phyloP scores from a whole-genome alignment of 2,888 invertebrate species.

The Choreutis nemorana region DNA sequence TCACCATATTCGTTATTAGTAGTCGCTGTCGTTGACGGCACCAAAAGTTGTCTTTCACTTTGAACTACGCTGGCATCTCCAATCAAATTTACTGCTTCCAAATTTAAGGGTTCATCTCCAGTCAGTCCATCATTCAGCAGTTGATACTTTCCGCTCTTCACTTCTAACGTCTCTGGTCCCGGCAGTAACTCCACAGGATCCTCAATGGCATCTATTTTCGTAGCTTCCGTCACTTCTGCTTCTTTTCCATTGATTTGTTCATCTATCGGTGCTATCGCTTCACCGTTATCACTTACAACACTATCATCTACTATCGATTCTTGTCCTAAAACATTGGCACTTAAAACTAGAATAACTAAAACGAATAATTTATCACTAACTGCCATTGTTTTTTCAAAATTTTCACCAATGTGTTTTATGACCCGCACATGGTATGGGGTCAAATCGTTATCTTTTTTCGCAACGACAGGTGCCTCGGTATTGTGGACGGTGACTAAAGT shows the following conservation, averaged over 20 bases:
- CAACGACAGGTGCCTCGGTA: conserved; percentile 43
- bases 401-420: conserved; percentile 27
- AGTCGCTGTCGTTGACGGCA: conserved; percentile 26
- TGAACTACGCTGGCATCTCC: conserved; percentile 20
- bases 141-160: conserved; percentile 52
- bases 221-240: conserved; percentile 14
- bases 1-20: conserved; percentile 47
- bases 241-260: conserved; percentile 14
- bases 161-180: conserved; percentile 23
- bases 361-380: conserved; percentile 37
- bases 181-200: conserved; percentile 32
- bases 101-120: conserved; percentile 28
- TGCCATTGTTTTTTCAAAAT: conserved; percentile 33
- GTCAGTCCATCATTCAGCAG: conserved; percentile 30
- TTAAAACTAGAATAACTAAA: conserved; percentile 34
- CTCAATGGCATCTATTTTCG: conserved; percentile 12
- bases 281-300: conserved; percentile 20
- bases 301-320: conserved; percentile 26
- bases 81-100: conserved; percentile 24
- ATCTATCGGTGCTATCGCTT: conserved; percentile 12
- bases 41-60: conserved; percentile 38
- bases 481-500: conserved; percentile 41
- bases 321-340: conserved; percentile 45
- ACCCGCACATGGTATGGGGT: conserved; percentile 40
- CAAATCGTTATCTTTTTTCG: conserved; percentile 27